Evolutionary conservation across 2,113 vertebrate species (phyloP).

Genomic region (Irena cyanogastra): DNA sequence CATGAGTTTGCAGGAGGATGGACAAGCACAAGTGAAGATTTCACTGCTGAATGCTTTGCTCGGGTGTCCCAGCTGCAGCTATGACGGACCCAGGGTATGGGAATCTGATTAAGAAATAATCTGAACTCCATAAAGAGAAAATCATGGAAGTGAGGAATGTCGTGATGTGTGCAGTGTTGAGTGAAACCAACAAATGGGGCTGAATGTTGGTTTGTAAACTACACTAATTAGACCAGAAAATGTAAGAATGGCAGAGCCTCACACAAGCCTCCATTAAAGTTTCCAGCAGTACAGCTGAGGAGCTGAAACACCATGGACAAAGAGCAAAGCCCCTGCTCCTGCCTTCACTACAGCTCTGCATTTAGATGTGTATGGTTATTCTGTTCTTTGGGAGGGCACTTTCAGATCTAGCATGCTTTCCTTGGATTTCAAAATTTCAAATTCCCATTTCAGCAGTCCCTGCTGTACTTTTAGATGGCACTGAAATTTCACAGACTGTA

Average conservation of each 20-base stretch:
- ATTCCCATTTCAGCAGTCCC: background rate
- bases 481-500: background rate
- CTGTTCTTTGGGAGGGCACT: background rate
- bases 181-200: background rate
- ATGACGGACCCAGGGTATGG: fast-evolving
- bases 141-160: fast-evolving
- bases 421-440: background rate
- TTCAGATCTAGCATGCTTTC: background rate
- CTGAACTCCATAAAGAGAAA: background rate
- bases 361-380: fast-evolving
- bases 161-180: background rate
- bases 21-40: background rate
- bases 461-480: background rate
- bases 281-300: background rate
- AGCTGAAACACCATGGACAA: background rate
- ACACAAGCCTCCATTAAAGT: background rate
- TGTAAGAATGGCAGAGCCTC: background rate
- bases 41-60: background rate
- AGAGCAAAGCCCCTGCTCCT: background rate
- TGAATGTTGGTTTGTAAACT: background rate
- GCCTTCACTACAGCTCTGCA: fast-evolving
- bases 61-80: background rate
- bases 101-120: background rate
- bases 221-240: background rate
- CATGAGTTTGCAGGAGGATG: background rate